Evolutionary conservation across 2,797 vertebrate species (phyloP).

Genomic region (Morus bassanus): DNA sequence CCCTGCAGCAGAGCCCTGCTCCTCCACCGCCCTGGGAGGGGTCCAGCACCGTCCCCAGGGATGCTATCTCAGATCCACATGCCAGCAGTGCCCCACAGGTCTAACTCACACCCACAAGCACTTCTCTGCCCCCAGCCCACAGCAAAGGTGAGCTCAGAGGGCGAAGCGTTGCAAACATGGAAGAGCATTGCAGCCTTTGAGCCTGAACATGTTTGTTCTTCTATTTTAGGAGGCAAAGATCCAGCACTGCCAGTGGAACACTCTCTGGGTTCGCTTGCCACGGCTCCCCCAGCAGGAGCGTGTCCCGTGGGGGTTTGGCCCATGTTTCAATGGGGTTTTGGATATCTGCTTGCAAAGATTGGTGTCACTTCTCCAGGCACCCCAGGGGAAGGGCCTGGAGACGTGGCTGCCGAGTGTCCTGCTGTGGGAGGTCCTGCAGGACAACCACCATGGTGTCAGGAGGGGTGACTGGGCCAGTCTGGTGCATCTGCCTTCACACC

Average conservation of each 20-base stretch:
- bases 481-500: not conserved
- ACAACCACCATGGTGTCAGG: accelerated
- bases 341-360: not conserved
- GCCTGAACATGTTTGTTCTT: not conserved
- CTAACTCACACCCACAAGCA: accelerated
- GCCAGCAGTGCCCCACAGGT: not conserved
- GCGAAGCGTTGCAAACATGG: accelerated
- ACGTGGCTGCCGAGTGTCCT: not conserved
- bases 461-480: not conserved
- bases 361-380: not conserved
- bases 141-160: not conserved
- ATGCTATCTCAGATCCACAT: not conserved
- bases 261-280: not conserved
- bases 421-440: not conserved
- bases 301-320: not conserved
- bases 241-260: not conserved
- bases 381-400: not conserved
- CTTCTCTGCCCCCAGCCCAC: not conserved
- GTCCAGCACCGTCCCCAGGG: not conserved
- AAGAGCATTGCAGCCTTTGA: not conserved
- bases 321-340: accelerated
- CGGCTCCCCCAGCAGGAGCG: accelerated
- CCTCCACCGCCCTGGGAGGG: not conserved
- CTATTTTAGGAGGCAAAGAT: not conserved
- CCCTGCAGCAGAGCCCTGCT: not conserved